Conservation (phyloP, 2,888 invertebrate genomes). For the Sicus ferrugineus region DNA sequence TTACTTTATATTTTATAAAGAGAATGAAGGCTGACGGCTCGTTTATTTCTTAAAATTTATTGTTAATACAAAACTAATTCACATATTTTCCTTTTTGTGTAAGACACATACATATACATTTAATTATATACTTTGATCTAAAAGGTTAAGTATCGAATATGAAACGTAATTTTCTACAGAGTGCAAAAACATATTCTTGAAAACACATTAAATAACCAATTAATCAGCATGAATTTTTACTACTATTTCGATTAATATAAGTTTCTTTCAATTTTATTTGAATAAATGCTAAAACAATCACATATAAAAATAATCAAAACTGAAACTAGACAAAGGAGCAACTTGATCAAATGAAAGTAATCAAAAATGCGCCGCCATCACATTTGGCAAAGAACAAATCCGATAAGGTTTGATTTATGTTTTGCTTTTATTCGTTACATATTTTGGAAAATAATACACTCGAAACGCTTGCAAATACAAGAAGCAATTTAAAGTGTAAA, state of each 20-base stretch:
- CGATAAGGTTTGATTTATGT: conserved; percentile 72
- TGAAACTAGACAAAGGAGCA: conserved; percentile 69
- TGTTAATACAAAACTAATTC: too few species aligned
- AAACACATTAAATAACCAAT: conserved; percentile 28
- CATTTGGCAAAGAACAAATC: conserved; percentile 85
- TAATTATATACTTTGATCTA: too few species aligned
- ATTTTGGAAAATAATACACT: background rate
- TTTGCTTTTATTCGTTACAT: background rate
- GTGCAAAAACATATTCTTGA: too few species aligned
- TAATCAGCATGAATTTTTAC: conserved; percentile 4
- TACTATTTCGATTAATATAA: background rate
- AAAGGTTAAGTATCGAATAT: too few species aligned
- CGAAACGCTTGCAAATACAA: too few species aligned
- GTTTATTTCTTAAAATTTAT: too few species aligned
- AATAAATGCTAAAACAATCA: background rate
- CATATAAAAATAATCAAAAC: conserved; percentile 8
- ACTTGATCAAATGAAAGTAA: conserved; percentile 75
- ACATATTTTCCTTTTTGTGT: too few species aligned
- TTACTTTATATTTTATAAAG: conserved; percentile 29
- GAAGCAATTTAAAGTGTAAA: too few species aligned
- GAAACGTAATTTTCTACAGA: too few species aligned
- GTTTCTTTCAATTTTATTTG: conserved; percentile 2
- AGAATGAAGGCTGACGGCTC: too few species aligned
- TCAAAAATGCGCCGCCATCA: conserved; percentile 87
- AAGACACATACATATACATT: too few species aligned